Conservation (phyloP, 2,113 vertebrate species). For the Ictalurus punctatus region DNA sequence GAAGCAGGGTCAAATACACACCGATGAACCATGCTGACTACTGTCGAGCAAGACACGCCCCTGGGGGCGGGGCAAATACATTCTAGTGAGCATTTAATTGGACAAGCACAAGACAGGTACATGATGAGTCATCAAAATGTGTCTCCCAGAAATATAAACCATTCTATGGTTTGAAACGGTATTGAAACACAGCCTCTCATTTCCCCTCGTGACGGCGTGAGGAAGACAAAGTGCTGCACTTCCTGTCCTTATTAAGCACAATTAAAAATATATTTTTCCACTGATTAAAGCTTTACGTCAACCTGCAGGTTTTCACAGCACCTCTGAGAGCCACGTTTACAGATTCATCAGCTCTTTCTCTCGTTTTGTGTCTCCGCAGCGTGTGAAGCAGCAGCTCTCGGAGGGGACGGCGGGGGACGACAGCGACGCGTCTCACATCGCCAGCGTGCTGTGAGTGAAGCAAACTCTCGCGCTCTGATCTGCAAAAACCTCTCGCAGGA, state of each 20-base stretch:
- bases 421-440: slow-evolving; percentile 66
- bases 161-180: neutral
- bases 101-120: neutral
- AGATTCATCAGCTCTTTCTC: neutral
- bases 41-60: neutral
- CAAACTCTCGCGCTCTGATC: neutral
- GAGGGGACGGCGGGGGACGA: slow-evolving; percentile 63
- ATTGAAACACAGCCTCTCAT: neutral
- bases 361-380: slow-evolving; percentile 57
- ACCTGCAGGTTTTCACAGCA: neutral
- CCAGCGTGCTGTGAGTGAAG: slow-evolving; percentile 74
- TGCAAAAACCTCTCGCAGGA: neutral
- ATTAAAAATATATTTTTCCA: neutral
- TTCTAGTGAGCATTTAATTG: neutral
- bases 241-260: neutral
- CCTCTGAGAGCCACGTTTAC: neutral
- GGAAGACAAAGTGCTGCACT: neutral
- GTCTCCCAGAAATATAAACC: neutral
- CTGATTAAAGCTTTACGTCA: neutral
- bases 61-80: neutral
- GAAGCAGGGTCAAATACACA: too few species aligned
- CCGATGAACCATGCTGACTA: neutral
- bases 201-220: neutral
- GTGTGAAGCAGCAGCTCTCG: slow-evolving; percentile 64
- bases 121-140: neutral